Evolutionary conservation across 2,888 invertebrate species (phyloP), one percentile per base, ranked within the genome.

Genomic region (Gastracanthus pulcherrimus): DNA sequence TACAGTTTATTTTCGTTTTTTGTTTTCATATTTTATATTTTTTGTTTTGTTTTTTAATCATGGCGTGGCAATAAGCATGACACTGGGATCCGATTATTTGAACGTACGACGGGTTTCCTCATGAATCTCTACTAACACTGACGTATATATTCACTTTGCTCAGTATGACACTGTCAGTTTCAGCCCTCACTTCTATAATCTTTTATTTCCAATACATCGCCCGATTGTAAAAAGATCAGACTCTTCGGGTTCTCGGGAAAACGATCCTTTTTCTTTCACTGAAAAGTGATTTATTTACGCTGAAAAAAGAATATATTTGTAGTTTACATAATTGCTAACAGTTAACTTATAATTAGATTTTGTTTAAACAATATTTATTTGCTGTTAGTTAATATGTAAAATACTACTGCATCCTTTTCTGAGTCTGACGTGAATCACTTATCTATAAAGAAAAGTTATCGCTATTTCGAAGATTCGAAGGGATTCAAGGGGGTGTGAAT

Each of bases 131-230:
- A 88, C 89, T 89, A 91, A 91, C 91, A 91, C 91, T 91, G 91
- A 91, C 89, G 91, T 91, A 91, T 91, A 91, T 91, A 91, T 91
- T 91, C 89, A 91, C 89, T 89, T 91, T 91, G 91, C 91, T 91
- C 91, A 91, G 91, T 91, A 91, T 91, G 87, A 91, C 91, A 91
- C 88, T 91, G 91, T 89, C 91, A 91, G 90, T 91, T 89, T 88
- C 90, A 89, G 90, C 85, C 89, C 90, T 89, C 88, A 87, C 82
- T 86, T 69, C 29, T 45, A 11, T 55, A 77, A 19, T 67, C 55
- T 72, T 36, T 29, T 67, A 60, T 67, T 64, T 34, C 41, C 11
- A 26, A 69, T 74, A 67, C 64, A 48, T 74, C 29, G 29, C 29
- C 31, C 31, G 31, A 31, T 60, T 16, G 58, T 74, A 66, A 64